A percentile compares a stretch with the other conserved stretches of the same genome.
Conservation (phyloP, 2,113 vertebrate species). For the Paralichthys olivaceus region DNA sequence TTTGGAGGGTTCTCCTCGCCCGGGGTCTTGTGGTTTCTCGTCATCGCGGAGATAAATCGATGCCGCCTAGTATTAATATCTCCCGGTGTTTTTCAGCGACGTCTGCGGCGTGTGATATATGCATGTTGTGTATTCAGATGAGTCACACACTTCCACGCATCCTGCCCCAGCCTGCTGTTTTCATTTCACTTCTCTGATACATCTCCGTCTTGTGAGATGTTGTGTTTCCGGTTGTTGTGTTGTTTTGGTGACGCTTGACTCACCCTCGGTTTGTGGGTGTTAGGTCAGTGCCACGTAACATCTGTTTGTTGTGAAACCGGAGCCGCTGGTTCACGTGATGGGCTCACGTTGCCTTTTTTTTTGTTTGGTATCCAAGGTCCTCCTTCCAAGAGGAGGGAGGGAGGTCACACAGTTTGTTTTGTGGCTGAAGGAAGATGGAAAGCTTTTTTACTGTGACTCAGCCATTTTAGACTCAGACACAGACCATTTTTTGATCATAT, state of each 20-base stretch:
- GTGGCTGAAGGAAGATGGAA: conserved; percentile 54
- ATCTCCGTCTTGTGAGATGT: background rate
- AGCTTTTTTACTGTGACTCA: conserved; percentile 67
- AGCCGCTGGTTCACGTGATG: conserved; percentile 86
- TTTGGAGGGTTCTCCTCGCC: conserved; percentile 64
- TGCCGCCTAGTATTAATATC: background rate
- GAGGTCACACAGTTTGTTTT: conserved; percentile 57
- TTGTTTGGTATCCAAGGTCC: conserved; percentile 86
- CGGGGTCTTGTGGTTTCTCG: conserved; percentile 16
- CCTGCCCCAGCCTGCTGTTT: background rate
- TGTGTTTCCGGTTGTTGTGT: conserved; percentile 36
- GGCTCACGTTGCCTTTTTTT: conserved; percentile 77
- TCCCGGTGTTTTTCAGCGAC: background rate
- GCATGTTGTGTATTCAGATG: conserved; percentile 15
- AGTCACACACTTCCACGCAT: conserved; percentile 34
- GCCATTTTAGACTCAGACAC: conserved; percentile 47
- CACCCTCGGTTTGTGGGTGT: conserved; percentile 39
- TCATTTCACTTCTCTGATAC: background rate
- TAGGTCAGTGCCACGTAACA: conserved; percentile 80
- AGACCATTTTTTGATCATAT: conserved; percentile 2
- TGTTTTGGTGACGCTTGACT: conserved; percentile 33
- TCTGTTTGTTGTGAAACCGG: conserved; percentile 98
- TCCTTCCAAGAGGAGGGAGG: conserved; percentile 62
- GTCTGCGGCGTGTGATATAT: background rate
- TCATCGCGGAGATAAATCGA: conserved; percentile 6